A percentile compares a stretch with the other conserved stretches of the same genome.
Evolutionary conservation across 2,797 vertebrate species (phyloP).

Genomic region (Poliocrania exsul): DNA sequence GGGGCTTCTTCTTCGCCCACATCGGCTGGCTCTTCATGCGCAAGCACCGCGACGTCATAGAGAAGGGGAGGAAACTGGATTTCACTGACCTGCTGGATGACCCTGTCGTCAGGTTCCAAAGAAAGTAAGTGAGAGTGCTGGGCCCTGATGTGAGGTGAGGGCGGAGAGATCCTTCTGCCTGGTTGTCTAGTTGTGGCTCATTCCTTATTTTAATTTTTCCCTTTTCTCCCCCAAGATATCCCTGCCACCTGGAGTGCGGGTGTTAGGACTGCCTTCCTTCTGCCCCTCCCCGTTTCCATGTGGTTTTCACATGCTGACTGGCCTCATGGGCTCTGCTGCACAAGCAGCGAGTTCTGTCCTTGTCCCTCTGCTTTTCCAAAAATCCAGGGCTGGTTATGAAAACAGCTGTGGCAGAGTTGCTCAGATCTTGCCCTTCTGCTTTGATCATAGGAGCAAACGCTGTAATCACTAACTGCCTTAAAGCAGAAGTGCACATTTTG

Average conservation of each 20-base stretch:
- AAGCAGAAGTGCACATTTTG: not conserved
- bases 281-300: accelerated
- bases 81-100: slow-evolving; percentile 80
- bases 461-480: not conserved
- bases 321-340: not conserved
- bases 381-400: not conserved
- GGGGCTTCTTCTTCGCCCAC: slow-evolving; percentile 84
- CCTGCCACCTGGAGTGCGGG: not conserved
- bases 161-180: accelerated
- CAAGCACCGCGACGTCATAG: slow-evolving; percentile 81
- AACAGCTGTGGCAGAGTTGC: not conserved
- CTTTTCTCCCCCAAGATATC: not conserved
- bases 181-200: not conserved
- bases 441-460: not conserved
- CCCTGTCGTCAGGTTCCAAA: slow-evolving; percentile 81
- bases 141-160: accelerated
- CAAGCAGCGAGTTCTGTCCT: not conserved
- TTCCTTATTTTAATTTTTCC: not conserved
- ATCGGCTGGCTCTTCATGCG: slow-evolving; percentile 81
- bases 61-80: slow-evolving; percentile 82
- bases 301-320: not conserved
- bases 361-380: not conserved
- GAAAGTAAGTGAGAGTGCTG: slow-evolving; percentile 72
- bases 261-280: not conserved
- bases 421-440: not conserved